These are phyloP conservation scores for Anhinga rufa DNA, from an alignment of 2,113 vertebrate genomes.

Conservation along the genomic window DNA sequence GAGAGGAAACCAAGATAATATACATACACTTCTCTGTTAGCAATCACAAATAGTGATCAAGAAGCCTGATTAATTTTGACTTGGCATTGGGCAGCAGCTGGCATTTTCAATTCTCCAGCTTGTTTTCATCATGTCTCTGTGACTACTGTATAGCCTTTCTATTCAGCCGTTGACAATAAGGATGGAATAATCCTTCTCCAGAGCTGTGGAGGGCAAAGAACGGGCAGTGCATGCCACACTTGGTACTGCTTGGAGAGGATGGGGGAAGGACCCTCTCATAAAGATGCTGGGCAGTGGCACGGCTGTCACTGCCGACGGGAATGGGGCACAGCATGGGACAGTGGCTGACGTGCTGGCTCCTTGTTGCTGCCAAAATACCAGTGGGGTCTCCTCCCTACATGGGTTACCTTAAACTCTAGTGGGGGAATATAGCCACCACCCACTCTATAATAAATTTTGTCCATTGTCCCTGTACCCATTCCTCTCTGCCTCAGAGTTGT, in stretches of 20 bases:
- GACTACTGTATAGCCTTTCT: background rate
- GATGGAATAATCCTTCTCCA: background rate
- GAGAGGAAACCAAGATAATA: constrained; percentile 1
- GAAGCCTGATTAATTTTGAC: constrained; percentile 31
- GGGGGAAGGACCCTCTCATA: background rate
- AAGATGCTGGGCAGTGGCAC: background rate
- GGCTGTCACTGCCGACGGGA: background rate
- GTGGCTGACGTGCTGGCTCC: accelerated
- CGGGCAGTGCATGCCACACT: accelerated
- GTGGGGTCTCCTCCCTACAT: background rate
- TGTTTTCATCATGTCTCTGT: background rate
- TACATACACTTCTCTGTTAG: background rate
- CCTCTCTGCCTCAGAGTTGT: background rate
- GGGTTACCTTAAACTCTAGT: accelerated
- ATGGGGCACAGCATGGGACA: too few relatives aligned
- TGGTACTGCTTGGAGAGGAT: accelerated
- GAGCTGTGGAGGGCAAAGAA: background rate
- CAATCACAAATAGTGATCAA: background rate
- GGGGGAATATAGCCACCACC: background rate
- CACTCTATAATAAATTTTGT: background rate
- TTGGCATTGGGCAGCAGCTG: constrained; percentile 4
- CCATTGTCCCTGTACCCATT: background rate
- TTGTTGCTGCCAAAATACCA: background rate
- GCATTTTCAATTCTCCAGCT: background rate
- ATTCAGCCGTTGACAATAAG: background rate